Evolutionary conservation across 2,113 vertebrate species (phyloP).

Genomic region (Marmota monax): DNA sequence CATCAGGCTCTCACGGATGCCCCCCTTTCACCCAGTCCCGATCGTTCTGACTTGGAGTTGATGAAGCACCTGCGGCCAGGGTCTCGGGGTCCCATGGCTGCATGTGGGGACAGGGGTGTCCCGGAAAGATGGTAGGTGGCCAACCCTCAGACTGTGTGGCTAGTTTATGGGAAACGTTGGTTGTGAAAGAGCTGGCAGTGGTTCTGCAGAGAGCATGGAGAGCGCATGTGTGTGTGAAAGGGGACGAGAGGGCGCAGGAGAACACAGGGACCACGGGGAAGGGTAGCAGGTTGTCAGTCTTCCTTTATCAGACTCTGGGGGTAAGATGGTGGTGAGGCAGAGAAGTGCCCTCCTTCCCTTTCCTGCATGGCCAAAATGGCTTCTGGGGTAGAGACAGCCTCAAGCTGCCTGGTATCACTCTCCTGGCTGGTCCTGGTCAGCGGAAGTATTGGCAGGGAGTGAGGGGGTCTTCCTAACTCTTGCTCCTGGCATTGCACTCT

Average conservation of each 20-base stretch:
- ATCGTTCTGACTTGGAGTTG: not conserved
- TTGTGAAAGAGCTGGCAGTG: constrained; percentile 77
- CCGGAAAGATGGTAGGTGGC: not conserved
- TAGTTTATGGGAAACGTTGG: not conserved
- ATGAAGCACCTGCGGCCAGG: not conserved
- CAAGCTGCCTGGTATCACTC: not conserved
- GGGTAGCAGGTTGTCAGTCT: not conserved
- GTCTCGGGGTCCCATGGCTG: not conserved
- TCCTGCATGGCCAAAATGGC: not conserved
- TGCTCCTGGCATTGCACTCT: not conserved
- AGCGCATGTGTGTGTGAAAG: constrained; percentile 75
- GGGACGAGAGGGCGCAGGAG: constrained; percentile 5
- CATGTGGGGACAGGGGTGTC: not conserved
- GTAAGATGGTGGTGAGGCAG: not conserved
- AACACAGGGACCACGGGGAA: not conserved
- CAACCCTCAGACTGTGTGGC: not conserved
- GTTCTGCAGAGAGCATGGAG: not conserved
- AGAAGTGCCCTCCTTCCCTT: not conserved
- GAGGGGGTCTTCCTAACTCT: not conserved
- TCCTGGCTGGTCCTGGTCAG: too few species aligned
- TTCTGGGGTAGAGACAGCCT: not conserved
- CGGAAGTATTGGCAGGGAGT: accelerated
- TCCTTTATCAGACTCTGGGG: not conserved
- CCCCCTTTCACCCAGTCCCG: not conserved
- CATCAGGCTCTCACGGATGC: accelerated